Base-by-base conservation (phyloP, 92 coral and sea anemone genomes). In the Umimayanthus chanpuru region DNA sequence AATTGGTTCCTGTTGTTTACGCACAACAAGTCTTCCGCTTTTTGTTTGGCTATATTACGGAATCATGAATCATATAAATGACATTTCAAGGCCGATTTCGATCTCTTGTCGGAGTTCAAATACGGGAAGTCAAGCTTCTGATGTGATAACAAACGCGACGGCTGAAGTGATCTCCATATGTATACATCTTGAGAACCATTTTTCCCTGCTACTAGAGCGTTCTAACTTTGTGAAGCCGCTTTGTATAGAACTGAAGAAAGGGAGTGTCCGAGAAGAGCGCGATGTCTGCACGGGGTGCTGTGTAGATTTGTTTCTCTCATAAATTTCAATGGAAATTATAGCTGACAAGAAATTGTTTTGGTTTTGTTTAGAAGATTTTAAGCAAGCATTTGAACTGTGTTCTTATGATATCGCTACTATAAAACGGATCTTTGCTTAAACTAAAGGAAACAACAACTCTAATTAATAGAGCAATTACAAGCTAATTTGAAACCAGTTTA, bases 141-240 rank as follows among this genome's bases (percentile, higher is more conserved):
- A 68, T 83, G 20, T 28, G 58, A 68, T 71, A 44, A 68, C 23
- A 70, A 83, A 26, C 87, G 26, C 40, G 26, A 44, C 28, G 21
- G 74, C 38, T 3, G 5, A 26, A 44, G 50, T 61, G n/a, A 21
- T 44, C 26, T 83, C 21, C 20, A 44, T 20, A 7, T 7, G 18
- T 36, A 30, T 30, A 61, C 85, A 58, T 29, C 28, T 38, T 58
- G 23, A 79, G 12, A 29, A 28, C 23, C 10, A 4, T 18, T 30
- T 50, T 32, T 49, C n/a, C 40, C 14, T 80, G 74, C 58, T 81
- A n/a, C 86, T 25, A 81, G 87, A 83, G 44, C 73, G 43, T 83
- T 83, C 78, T 83, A 9, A 83, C 87, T 83, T 83, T 83, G 87
- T 83, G 38, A 83, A 70, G 87, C 87, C 87, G 87, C 55, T 83